These are phyloP conservation scores for Glossosoma conforme DNA, from an alignment of 1,140 invertebrate species.

Conservation along the genomic window DNA sequence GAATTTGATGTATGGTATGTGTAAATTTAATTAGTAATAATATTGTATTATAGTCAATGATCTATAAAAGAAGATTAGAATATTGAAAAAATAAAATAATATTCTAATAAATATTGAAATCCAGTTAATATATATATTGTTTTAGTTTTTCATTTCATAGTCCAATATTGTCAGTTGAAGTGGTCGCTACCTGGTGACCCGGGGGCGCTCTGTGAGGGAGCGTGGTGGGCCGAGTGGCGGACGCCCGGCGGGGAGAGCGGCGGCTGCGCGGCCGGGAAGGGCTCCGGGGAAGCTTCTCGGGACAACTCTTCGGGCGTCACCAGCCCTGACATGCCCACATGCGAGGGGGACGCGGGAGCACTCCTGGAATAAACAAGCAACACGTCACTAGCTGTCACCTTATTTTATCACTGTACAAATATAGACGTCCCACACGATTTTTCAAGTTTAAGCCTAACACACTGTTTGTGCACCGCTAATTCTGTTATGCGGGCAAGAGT, in stretches of 20 bases:
- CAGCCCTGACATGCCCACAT: constrained; percentile 76
- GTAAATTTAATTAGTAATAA: no score
- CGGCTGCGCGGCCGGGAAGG: constrained; percentile 39
- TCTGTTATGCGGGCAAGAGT: no score
- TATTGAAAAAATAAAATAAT: no score
- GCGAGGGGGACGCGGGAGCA: constrained; percentile 89
- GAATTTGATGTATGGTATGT: no score
- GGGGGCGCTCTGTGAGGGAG: constrained; percentile 45
- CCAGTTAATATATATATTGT: background rate
- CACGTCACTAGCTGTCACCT: no score
- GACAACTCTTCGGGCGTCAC: constrained; percentile 83
- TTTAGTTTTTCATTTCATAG: background rate
- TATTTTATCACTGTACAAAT: no score
- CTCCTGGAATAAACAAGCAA: constrained; percentile 70
- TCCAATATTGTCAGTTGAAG: background rate
- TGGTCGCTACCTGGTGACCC: constrained; percentile 42
- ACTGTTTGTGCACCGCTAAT: no score
- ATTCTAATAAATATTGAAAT: no score
- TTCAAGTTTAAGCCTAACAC: no score
- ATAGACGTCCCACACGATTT: no score
- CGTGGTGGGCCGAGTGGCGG: constrained; percentile 18
- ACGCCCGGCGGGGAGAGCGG: constrained; percentile 1
- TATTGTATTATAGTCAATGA: no score
- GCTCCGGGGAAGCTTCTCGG: constrained; percentile 75
- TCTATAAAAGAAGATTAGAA: no score